Evolutionary conservation across 2,113 vertebrate genomes (phyloP).

Genomic region (Centropus bengalensis): DNA sequence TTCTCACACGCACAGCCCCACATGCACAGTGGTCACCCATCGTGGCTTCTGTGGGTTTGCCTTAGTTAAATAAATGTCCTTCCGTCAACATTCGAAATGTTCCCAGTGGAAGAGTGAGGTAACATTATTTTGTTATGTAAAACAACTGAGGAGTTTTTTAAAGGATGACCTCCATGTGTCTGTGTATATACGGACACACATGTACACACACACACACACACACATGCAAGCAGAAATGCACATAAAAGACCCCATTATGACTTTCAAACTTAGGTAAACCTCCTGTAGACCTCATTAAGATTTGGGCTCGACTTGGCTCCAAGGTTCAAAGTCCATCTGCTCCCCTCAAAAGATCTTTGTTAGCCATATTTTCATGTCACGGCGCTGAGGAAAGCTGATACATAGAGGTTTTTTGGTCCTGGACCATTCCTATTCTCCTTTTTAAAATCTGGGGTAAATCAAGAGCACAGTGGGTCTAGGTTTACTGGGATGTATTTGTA

Average conservation of each 20-base stretch:
- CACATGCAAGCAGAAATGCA: not conserved
- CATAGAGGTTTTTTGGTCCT: not conserved
- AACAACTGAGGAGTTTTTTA: not conserved
- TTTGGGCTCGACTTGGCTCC: not conserved
- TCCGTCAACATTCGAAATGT: not conserved
- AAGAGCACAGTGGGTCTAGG: not conserved
- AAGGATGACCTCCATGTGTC: constrained; percentile 6
- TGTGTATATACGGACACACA: not conserved
- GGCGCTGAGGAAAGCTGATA: not conserved
- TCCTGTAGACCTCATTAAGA: constrained; percentile 35
- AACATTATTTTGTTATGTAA: constrained; percentile 4
- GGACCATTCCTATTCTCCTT: not conserved
- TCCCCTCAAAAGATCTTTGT: constrained; percentile 63
- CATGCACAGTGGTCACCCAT: not conserved
- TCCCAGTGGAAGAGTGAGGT: constrained; percentile 19
- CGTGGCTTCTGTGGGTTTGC: not conserved
- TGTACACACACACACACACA: not conserved
- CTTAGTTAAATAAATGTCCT: constrained; percentile 40
- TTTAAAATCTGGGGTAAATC: not conserved
- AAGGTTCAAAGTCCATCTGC: constrained; percentile 37
- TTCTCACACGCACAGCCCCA: not conserved
- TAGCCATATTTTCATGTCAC: not conserved
- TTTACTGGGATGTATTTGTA: not conserved
- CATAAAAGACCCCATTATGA: constrained; percentile 32
- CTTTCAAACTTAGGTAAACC: not conserved